Base-by-base conservation (phyloP, 2,888 invertebrate genomes). In the Diloba caeruleocephala region DNA sequence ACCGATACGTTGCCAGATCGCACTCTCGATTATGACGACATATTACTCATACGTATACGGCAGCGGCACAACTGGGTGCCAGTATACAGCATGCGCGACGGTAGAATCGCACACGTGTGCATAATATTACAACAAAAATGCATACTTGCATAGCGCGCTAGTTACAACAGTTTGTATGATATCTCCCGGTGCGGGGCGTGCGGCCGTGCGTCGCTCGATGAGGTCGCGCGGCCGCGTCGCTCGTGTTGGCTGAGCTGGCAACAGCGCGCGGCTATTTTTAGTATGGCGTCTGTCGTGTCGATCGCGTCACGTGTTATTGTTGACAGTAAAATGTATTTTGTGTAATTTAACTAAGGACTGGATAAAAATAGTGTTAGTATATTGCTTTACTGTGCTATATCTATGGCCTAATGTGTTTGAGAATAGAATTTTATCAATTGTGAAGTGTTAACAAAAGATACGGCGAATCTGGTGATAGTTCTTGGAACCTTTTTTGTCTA, bases 251-350 rank as follows among this genome's bases (percentile, higher is more conserved):
- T 31, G 37, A 52, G 45, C 58, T 62, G 53, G 61, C 67, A 68
- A 70, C 71, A 26, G 4, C 33, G 45, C 45, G 12, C 21, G 19
- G 32, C 43, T 67, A 62, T 57, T 67, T 70, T 71, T 68, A 68
- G 72, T 71, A 26, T 33, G 51, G 33, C 43, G 53, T 46, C 29
- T 60, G 53, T 69, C 66, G 71, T 54, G 66, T 70, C 49, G 66
- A 51, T 66, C 61, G 71, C 43, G 49, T 60, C 51, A 63, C 67
- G 62, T 60, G 57, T 55, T 41, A 52, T 42, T 23, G 38, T 34
- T 34, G 5, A 39, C 8, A 2, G 6, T 28, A 10, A 21, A 31
- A 19, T 19, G 19, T 10, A 15, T 34, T 26, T 32, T 43, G 21
- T 32, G 25, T 51, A 1, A 32, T 38, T 44, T 41, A 8, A 37